phyloP scores from a whole-genome alignment of 2,113 vertebrate species.

The Scatophagus argus region DNA sequence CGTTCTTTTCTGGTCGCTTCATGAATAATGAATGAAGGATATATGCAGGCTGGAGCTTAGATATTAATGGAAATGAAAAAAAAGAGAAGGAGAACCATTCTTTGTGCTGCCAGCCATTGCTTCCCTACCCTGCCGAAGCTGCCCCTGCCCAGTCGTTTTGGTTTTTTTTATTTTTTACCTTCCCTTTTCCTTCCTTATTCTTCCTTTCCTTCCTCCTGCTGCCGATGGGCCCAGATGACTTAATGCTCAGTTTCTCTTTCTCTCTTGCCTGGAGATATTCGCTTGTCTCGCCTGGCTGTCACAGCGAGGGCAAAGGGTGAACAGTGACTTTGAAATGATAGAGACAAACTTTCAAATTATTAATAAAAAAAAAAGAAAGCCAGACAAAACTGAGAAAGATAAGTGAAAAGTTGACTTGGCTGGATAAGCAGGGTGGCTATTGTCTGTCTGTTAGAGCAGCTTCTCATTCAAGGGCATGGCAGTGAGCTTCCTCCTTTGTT shows the following conservation, averaged over 20 bases:
- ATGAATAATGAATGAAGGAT: conserved; percentile 99
- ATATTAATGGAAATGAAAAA: conserved; percentile 94
- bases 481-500: conserved; percentile 58
- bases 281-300: conserved; percentile 51
- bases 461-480: conserved; percentile 76
- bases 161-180: conserved; percentile 27
- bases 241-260: conserved; percentile 44
- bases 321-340: conserved; percentile 60
- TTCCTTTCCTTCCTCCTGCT: conserved; percentile 44
- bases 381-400: conserved; percentile 46
- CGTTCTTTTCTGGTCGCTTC: conserved; percentile 86
- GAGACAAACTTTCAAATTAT: conserved; percentile 50
- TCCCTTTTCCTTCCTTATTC: conserved; percentile 39
- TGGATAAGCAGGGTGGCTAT: conserved; percentile 45
- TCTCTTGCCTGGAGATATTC: conserved; percentile 43
- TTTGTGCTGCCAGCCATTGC: conserved; percentile 82
- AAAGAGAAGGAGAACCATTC: conserved; percentile 86
- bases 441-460: conserved; percentile 42
- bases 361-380: conserved; percentile 38
- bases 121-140: conserved; percentile 68
- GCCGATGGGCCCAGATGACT: conserved; percentile 45
- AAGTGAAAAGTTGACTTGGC: conserved; percentile 55
- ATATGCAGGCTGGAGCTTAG: conserved; percentile 86
- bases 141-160: conserved; percentile 48
- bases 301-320: conserved; percentile 56